These are phyloP conservation scores for Peromyscus melanophrys DNA, from an alignment of 2,797 vertebrate species.

Conservation along the genomic window DNA sequence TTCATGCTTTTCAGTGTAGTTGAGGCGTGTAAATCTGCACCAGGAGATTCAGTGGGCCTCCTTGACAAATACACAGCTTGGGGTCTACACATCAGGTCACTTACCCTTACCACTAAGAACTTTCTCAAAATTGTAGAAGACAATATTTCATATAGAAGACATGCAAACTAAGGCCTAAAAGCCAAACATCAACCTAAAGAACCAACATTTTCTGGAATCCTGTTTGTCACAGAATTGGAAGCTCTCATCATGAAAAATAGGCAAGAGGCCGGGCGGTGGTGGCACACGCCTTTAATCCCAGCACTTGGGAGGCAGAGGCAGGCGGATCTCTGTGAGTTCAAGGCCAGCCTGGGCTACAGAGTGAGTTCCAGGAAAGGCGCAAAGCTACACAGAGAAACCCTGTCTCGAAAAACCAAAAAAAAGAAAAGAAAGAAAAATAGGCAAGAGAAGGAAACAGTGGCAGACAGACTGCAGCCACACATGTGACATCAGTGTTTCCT, in stretches of 20 bases:
- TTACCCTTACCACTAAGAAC: constrained; percentile 67
- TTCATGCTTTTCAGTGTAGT: constrained; percentile 37
- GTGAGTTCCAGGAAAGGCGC: no score
- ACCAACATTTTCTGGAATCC: not conserved
- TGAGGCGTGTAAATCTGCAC: constrained; percentile 72
- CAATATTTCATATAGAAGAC: not conserved
- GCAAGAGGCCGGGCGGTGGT: no score
- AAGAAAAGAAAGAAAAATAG: no score
- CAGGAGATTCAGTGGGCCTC: constrained; percentile 39
- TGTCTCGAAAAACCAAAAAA: no score
- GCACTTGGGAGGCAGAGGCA: no score
- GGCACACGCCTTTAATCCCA: no score
- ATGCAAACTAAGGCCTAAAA: not conserved
- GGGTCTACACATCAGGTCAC: constrained; percentile 29
- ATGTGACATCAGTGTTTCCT: not conserved
- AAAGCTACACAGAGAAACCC: no score
- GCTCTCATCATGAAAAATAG: not conserved
- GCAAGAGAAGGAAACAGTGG: not conserved
- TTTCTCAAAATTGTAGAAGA: constrained; percentile 58
- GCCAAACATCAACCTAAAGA: not conserved
- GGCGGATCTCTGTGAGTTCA: no score
- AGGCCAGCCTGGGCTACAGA: no score
- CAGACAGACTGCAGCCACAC: not conserved
- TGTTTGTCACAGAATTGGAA: not conserved
- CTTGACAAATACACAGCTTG: constrained; percentile 57